These are phyloP conservation scores for Falco naumanni DNA, from an alignment of 2,797 vertebrate genomes.

Conservation along the genomic window DNA sequence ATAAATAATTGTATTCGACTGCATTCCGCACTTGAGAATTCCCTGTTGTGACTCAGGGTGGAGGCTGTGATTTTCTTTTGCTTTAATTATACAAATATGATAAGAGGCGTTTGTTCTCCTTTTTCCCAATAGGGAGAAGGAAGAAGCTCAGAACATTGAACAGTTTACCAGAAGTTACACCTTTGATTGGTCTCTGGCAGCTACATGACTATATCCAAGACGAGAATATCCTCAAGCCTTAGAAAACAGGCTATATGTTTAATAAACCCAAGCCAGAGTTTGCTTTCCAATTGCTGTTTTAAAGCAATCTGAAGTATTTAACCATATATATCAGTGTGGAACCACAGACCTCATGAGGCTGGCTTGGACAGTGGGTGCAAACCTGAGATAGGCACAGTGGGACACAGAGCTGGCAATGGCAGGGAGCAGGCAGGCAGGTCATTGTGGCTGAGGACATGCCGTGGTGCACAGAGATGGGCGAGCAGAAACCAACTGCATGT, in stretches of 20 bases:
- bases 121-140: background rate
- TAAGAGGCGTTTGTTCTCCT: background rate
- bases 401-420: accelerated
- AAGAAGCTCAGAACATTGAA: background rate
- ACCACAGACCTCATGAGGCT: background rate
- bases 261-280: background rate
- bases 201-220: background rate
- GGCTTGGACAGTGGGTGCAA: background rate
- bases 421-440: background rate
- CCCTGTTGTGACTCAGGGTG: background rate
- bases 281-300: background rate
- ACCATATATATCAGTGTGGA: accelerated
- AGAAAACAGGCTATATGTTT: background rate
- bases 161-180: background rate
- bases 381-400: too few relatives aligned
- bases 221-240: background rate
- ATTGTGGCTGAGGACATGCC: background rate
- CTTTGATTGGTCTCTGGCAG: background rate
- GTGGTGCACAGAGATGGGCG: background rate
- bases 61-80: background rate
- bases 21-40: background rate
- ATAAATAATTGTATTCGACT: slow-evolving; percentile 21
- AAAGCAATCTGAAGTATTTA: background rate
- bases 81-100: slow-evolving; percentile 44
- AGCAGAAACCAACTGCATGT: background rate